Evolutionary conservation across 37 sponge, comb jelly and placozoan genomes (phyloP).

Genomic region (Mnemiopsis leidyi): DNA sequence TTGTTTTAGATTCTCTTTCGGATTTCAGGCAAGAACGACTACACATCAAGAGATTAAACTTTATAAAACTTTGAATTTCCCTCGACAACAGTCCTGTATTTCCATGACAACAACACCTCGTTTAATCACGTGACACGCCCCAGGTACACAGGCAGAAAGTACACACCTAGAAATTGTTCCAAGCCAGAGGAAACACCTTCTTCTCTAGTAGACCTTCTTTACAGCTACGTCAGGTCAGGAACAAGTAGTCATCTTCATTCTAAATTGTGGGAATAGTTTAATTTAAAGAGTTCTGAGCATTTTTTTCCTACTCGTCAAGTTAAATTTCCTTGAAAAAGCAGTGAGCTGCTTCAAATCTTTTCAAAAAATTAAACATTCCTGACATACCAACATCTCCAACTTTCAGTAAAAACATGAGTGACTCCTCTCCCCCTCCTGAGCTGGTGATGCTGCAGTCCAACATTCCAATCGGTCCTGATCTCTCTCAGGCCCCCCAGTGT

Average conservation of each 20-base stretch:
- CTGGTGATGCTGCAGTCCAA: constrained; percentile 23
- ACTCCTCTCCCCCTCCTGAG: constrained; percentile 34
- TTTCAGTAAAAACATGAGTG: constrained; percentile 43
- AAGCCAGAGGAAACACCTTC: constrained; percentile 23
- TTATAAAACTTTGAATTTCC: too few relatives aligned
- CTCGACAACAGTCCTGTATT: too few relatives aligned
- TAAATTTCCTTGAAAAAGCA: background rate
- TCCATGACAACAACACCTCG: too few relatives aligned
- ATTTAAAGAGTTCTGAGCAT: too few relatives aligned
- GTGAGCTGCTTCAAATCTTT: background rate
- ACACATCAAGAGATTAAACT: too few relatives aligned
- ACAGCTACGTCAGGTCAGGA: constrained; percentile 58
- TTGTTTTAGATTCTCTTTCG: too few relatives aligned
- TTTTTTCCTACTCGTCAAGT: too few relatives aligned
- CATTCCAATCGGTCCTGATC: background rate
- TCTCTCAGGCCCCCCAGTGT: background rate
- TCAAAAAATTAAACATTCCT: too few relatives aligned
- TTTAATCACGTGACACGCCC: background rate
- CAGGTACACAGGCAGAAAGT: constrained; percentile 45
- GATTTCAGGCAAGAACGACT: too few relatives aligned
- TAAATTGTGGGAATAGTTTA: too few relatives aligned
- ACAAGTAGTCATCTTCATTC: too few relatives aligned
- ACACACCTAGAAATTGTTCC: background rate
- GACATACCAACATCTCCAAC: background rate
- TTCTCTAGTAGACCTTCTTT: background rate